Base-by-base conservation (phyloP, 2,888 invertebrate genomes). In the Hyalella azteca region DNA sequence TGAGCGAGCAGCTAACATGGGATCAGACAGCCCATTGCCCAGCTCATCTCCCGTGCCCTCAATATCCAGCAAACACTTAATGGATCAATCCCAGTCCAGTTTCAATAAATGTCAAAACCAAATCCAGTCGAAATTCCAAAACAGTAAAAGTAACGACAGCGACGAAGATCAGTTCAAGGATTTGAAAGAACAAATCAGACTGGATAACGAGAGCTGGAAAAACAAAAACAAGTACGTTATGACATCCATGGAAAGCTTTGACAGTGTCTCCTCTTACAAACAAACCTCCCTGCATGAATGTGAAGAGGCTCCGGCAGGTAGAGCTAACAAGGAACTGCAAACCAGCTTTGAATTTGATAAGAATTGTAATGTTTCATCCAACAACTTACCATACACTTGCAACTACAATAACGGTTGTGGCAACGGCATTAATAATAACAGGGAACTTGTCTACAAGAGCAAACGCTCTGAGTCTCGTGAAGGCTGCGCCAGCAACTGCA, bases 1-100 rank as follows among this genome's bases (percentile, higher is more conserved):
- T 3, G 26, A 60, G 41, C 50, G 79, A 5, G 60, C 79, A 0
- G 29, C 39, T 32, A 81, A 81, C 78, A 81, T 81, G 81, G 81
- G 79, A 1, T 19, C 77, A n/a, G 29, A 45, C 9, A 60, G 78
- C 3, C 45, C 41, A 22, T 29, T 75, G 39, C 26, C 41, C 26
- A 75, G 75, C 45, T 29, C 2, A 26, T 39, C 36, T 22, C 75
- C 75, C n/a, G 41, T 75, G 40, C 75, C 75, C 26, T 45, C 75
- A 0, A 29, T 75, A 9, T 45, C 40, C 0, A 29, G 26, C 15
- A 75, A 75, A 26, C 36, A 13, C 26, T n/a, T 39, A 3, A 3
- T 75, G n/a, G 11, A 26, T 4, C 54, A 54, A 54, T 0, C 54
- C 22, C 26, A 11, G 22, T 13, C 1, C 26, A 54, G 26, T 45